Evolutionary conservation across 2,797 vertebrate genomes (phyloP).

Genomic region (Xerus rutilus): DNA sequence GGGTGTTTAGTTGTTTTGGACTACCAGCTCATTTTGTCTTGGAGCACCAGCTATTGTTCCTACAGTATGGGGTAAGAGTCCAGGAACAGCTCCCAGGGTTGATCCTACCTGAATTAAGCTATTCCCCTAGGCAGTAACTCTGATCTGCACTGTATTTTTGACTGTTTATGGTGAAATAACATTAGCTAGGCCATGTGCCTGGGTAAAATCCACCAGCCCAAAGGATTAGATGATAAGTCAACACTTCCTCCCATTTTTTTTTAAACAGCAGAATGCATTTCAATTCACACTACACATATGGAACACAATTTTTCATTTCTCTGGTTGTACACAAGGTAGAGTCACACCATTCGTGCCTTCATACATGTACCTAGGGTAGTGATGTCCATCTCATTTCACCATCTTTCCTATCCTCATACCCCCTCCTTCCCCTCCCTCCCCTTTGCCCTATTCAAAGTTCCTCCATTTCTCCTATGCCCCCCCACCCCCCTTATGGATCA

Average conservation of each 20-base stretch:
- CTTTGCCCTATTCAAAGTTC: too few relatives aligned
- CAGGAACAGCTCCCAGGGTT: background rate
- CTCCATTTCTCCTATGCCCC: too few relatives aligned
- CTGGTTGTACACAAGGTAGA: too few relatives aligned
- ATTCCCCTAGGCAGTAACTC: background rate
- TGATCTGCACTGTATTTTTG: background rate
- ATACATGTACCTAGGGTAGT: too few relatives aligned
- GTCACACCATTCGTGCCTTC: too few relatives aligned
- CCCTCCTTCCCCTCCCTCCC: too few relatives aligned
- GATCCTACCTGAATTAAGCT: background rate
- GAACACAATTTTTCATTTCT: too few relatives aligned
- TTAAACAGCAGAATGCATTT: too few relatives aligned
- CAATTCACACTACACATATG: too few relatives aligned
- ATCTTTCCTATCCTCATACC: too few relatives aligned
- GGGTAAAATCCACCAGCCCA: background rate
- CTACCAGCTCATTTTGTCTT: background rate
- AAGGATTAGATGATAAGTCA: background rate
- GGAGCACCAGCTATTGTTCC: background rate
- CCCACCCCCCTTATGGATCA: too few relatives aligned
- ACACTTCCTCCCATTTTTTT: background rate
- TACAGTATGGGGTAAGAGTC: background rate
- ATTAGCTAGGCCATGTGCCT: background rate
- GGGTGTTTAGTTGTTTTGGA: background rate
- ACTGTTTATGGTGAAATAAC: background rate
- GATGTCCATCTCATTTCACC: too few relatives aligned